Evolutionary conservation across 1,140 invertebrate species (phyloP).

Genomic region (Asbolus verrucosus): DNA sequence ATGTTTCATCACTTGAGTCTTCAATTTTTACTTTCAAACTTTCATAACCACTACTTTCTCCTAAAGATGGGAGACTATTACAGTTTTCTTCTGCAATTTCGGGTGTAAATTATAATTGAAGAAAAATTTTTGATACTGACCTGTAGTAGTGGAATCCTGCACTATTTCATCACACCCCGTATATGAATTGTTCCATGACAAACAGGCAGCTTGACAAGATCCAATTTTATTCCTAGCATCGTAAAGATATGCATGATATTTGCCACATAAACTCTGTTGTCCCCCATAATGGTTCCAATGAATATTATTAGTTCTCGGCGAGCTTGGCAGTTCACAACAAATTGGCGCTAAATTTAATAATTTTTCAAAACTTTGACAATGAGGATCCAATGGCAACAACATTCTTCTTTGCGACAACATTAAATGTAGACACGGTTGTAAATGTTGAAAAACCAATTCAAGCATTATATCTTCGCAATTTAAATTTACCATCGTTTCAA

Average conservation of each 20-base stretch:
- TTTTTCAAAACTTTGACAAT: conserved; percentile 84
- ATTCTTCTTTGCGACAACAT: conserved; percentile 85
- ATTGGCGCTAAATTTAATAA: conserved; percentile 85
- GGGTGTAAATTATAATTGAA: conserved; percentile 19
- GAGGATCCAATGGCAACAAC: conserved; percentile 82
- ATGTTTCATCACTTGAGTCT: conserved; percentile 59
- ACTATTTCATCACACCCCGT: conserved; percentile 66
- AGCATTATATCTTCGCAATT: conserved; percentile 98
- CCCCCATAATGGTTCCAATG: conserved; percentile 69
- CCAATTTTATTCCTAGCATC: conserved; percentile 84
- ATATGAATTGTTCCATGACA: conserved; percentile 83
- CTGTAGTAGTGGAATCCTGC: conserved; percentile 32
- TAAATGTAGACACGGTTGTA: conserved; percentile 90
- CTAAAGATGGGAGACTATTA: conserved; percentile 77
- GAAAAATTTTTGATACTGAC: conserved; percentile 42
- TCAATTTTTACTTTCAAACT: conserved; percentile 79
- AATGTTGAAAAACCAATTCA: conserved; percentile 88
- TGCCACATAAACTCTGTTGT: conserved; percentile 75
- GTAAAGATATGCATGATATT: conserved; percentile 85
- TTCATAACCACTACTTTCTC: conserved; percentile 87
- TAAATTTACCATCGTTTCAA: conserved; percentile 90
- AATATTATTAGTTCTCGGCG: conserved; percentile 61
- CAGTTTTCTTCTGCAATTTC: conserved; percentile 58
- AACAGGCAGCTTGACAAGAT: conserved; percentile 78
- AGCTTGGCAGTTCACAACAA: conserved; percentile 64